These are phyloP conservation scores for Drosophila paulistorum DNA, from an alignment of 1,140 invertebrate species.

Conservation along the genomic window DNA sequence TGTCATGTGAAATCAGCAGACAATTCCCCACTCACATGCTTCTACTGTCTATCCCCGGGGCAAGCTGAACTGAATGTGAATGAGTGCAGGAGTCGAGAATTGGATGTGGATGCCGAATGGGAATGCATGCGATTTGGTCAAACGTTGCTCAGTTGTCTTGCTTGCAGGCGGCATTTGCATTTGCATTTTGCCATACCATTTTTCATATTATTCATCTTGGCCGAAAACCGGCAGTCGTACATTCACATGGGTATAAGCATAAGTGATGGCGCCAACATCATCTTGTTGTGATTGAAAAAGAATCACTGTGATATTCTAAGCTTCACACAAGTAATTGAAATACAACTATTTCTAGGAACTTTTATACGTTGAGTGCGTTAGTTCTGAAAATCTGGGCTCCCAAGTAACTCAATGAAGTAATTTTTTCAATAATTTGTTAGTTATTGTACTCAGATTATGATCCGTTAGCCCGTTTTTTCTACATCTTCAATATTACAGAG, in stretches of 20 bases:
- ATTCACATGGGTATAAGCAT: conserved; percentile 8
- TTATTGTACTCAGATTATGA: too few relatives aligned
- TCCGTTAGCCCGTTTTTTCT: too few relatives aligned
- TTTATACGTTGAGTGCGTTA: too few relatives aligned
- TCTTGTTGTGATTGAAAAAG: not conserved
- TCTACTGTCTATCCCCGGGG: conserved; percentile 11
- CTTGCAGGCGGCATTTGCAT: conserved; percentile 57
- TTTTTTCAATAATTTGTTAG: too few relatives aligned
- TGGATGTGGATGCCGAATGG: not conserved
- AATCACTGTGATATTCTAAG: not conserved
- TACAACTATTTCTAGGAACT: too few relatives aligned
- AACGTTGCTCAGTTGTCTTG: conserved; percentile 43
- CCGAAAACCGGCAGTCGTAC: not conserved
- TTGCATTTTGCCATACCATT: conserved; percentile 48
- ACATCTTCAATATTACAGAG: too few relatives aligned
- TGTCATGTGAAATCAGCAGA: conserved; percentile 72
- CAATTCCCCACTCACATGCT: conserved; percentile 32
- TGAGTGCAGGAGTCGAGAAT: not conserved
- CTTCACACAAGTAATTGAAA: too few relatives aligned
- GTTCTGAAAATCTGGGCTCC: too few relatives aligned
- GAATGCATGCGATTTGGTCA: conserved; percentile 50
- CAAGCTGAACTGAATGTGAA: not conserved
- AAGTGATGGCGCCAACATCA: conserved; percentile 20
- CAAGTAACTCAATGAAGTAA: too few relatives aligned
- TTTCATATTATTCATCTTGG: conserved; percentile 41